Evolutionary conservation across 2,888 invertebrate species (phyloP).

Genomic region (Biston betularia): DNA sequence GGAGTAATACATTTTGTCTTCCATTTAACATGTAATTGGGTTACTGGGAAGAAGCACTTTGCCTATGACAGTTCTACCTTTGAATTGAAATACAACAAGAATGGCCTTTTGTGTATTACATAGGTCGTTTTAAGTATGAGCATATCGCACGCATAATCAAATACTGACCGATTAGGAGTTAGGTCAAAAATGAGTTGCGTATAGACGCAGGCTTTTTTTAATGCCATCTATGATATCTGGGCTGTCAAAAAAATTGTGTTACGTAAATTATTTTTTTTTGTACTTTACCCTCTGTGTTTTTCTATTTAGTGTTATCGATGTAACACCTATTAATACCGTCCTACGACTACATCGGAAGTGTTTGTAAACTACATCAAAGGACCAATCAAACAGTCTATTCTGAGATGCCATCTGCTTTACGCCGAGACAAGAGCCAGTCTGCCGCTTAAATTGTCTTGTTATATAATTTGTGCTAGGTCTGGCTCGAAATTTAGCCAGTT

Average conservation of each 20-base stretch:
- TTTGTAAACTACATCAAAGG: constrained; percentile 59
- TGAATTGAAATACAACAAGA: background rate
- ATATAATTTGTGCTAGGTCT: background rate
- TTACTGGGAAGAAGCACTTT: constrained; percentile 15
- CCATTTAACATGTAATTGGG: constrained; percentile 18
- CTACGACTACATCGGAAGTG: constrained; percentile 33
- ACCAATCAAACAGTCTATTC: constrained; percentile 64
- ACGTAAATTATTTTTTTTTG: too few species aligned
- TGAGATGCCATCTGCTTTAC: constrained; percentile 60
- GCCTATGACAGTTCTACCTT: constrained; percentile 4
- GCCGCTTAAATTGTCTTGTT: constrained; percentile 24
- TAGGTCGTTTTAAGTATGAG: too few species aligned
- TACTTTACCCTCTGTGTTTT: background rate
- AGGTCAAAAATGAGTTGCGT: too few species aligned
- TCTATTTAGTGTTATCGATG: background rate
- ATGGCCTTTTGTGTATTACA: too few species aligned
- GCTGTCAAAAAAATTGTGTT: too few species aligned
- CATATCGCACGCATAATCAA: too few species aligned
- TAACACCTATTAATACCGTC: constrained; percentile 32
- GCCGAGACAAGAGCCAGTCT: constrained; percentile 30
- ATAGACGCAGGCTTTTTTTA: too few species aligned
- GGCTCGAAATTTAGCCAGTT: background rate
- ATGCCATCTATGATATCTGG: too few species aligned
- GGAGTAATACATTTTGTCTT: constrained; percentile 12
- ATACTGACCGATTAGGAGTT: too few species aligned